A percentile compares a stretch with the other conserved stretches of the same genome.
Evolutionary conservation across 2,113 vertebrate species (phyloP).

Genomic region (Thinocorus orbignyianus): DNA sequence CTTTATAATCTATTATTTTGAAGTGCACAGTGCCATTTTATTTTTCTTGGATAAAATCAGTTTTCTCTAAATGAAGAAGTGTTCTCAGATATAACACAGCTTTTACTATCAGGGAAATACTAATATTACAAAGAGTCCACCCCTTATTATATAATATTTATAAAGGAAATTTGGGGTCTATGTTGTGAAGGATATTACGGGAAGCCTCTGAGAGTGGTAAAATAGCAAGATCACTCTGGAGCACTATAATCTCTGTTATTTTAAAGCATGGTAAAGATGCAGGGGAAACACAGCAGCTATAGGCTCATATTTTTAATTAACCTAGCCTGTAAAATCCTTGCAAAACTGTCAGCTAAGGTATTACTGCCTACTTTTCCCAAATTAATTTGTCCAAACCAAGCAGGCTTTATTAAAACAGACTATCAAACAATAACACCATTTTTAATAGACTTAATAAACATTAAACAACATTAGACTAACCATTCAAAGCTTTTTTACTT

Average conservation of each 20-base stretch:
- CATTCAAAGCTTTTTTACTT: not conserved
- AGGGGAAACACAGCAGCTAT: not conserved
- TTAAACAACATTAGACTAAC: not conserved
- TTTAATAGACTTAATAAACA: slow-evolving; percentile 39
- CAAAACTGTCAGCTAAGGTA: not conserved
- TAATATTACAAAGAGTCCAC: not conserved
- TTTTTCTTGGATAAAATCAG: not conserved
- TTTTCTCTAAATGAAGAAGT: not conserved
- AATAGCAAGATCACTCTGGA: not conserved
- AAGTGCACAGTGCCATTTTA: not conserved
- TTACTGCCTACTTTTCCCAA: not conserved
- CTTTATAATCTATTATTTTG: not conserved
- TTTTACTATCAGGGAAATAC: not conserved
- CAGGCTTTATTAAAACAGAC: not conserved
- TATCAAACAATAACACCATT: slow-evolving; percentile 3
- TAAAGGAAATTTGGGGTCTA: not conserved
- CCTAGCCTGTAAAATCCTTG: not conserved
- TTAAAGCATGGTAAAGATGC: slow-evolving; percentile 11
- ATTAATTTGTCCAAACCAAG: slow-evolving; percentile 27
- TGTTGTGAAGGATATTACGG: not conserved
- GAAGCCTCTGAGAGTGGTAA: not conserved
- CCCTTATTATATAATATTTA: slow-evolving; percentile 7
- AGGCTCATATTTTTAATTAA: slow-evolving; percentile 48
- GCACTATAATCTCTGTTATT: not conserved
- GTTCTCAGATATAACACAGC: not conserved